Conservation (phyloP, 64 coral and sea anemone species). For the Astreopora myriophthalma region DNA sequence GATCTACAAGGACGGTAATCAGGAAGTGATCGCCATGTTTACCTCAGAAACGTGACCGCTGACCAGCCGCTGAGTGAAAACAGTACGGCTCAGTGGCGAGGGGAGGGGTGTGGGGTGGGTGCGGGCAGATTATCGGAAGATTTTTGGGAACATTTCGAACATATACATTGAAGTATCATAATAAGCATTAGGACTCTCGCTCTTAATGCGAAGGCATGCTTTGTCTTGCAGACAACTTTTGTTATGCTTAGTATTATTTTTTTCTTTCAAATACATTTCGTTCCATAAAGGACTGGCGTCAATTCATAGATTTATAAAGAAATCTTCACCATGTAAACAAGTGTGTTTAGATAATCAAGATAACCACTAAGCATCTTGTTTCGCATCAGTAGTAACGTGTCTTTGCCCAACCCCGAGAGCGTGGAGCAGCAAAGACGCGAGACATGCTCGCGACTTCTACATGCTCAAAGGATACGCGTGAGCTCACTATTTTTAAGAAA, state of each 20-base stretch:
- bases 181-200: not conserved
- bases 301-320: conserved; percentile 44
- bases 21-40: too few species aligned
- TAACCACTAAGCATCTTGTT: conserved; percentile 10
- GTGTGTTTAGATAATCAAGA: conserved; percentile 17
- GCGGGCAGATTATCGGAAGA: not conserved
- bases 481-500: too few species aligned
- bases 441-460: too few species aligned
- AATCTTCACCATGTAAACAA: conserved; percentile 25
- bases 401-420: not conserved
- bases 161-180: not conserved
- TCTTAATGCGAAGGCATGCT: not conserved
- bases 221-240: too few species aligned
- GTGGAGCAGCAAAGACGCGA: not conserved
- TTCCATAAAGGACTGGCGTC: conserved; percentile 33
- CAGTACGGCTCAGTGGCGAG: not conserved
- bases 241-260: not conserved
- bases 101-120: not conserved
- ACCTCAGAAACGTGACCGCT: too few species aligned
- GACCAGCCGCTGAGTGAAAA: too few species aligned
- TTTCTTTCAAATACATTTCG: conserved; percentile 7
- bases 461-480: too few species aligned
- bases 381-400: conserved; percentile 39
- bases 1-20: too few species aligned
- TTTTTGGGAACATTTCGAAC: not conserved